These are phyloP conservation scores for Hymenopus coronatus DNA, from an alignment of 2,888 invertebrate species.

Conservation along the genomic window DNA sequence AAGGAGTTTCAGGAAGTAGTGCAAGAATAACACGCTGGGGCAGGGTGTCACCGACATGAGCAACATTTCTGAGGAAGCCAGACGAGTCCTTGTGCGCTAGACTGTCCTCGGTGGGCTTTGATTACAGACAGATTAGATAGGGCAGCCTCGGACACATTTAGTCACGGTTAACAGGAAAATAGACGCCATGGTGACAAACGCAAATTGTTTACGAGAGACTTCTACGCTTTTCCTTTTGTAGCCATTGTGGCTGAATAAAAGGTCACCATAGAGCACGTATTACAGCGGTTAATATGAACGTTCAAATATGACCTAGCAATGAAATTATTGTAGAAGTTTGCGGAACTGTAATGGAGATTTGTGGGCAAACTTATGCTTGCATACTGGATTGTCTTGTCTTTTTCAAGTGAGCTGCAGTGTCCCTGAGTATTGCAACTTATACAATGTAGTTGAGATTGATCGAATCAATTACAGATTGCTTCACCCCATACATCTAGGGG, in stretches of 20 bases:
- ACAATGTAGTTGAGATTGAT: no score
- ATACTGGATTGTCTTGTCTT: no score
- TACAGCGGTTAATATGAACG: not conserved
- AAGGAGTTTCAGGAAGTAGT: not conserved
- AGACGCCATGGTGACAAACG: not conserved
- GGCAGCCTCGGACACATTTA: not conserved
- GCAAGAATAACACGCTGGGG: not conserved
- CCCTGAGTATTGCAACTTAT: no score
- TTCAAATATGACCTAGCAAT: not conserved
- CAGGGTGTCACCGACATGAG: not conserved
- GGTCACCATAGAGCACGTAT: not conserved
- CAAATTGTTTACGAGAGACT: not conserved
- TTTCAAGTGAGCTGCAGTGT: no score
- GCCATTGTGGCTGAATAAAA: not conserved
- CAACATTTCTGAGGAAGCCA: not conserved
- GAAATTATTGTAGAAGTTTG: no score
- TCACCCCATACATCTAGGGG: no score
- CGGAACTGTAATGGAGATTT: no score
- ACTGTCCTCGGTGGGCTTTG: not conserved
- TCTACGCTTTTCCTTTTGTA: not conserved
- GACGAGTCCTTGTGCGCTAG: not conserved
- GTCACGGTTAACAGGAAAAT: not conserved
- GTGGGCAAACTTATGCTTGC: no score
- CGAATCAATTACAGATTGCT: no score
- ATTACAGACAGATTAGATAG: not conserved